Evolutionary conservation across 2,888 invertebrate species (phyloP).

Genomic region (Parapristionchus giblindavisi): DNA sequence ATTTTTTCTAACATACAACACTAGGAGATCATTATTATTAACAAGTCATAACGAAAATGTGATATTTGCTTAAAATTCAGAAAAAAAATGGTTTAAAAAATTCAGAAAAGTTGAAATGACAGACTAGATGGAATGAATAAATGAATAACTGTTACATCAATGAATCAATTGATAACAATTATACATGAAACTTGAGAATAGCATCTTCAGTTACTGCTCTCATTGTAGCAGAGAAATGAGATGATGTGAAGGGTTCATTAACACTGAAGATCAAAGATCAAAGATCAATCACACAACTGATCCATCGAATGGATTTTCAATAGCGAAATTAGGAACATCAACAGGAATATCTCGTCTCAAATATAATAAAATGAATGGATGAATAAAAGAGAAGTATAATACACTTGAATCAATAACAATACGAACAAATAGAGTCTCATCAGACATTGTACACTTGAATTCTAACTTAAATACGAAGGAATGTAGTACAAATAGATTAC

Average conservation of each 20-base stretch:
- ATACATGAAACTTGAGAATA: conserved; percentile 2
- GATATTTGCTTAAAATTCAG: too few species aligned
- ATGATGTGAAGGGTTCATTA: conserved; percentile 17
- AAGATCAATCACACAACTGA: neutral
- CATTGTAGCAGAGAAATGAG: conserved; percentile 27
- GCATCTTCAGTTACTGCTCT: conserved; percentile 5
- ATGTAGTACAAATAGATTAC: neutral
- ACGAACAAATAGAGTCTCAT: neutral
- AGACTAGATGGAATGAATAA: too few species aligned
- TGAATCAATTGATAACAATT: too few species aligned
- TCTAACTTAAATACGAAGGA: conserved; percentile 6
- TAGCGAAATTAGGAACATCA: conserved; percentile 15
- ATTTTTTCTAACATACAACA: too few species aligned
- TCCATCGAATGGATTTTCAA: conserved; percentile 29
- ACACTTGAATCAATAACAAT: conserved; percentile 21
- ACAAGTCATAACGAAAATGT: too few species aligned
- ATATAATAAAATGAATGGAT: neutral
- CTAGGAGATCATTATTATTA: too few species aligned
- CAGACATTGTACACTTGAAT: conserved; percentile 26
- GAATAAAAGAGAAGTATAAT: conserved; percentile 13
- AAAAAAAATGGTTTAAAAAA: too few species aligned
- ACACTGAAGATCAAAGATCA: conserved; percentile 23
- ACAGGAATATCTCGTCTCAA: conserved; percentile 16
- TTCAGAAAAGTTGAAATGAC: too few species aligned
- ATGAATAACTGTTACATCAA: too few species aligned